Evolutionary conservation across 2,113 vertebrate species (phyloP).

Genomic region (Erythrocercus mccallii): DNA sequence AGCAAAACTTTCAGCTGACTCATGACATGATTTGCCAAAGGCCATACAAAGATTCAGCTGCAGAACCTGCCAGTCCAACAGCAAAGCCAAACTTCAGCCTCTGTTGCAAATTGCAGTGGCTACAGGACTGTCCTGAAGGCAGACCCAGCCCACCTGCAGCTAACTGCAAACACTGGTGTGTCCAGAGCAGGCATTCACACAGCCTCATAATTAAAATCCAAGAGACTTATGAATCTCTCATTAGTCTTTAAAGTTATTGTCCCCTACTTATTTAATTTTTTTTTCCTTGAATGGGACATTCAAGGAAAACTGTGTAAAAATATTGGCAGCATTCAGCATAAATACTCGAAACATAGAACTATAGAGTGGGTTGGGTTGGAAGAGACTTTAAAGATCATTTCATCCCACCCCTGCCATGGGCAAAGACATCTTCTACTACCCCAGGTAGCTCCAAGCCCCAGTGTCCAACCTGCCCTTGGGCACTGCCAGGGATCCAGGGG

Average conservation of each 20-base stretch:
- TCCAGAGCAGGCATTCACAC: not conserved
- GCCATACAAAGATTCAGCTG: not conserved
- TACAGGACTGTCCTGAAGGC: not conserved
- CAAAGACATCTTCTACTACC: not conserved
- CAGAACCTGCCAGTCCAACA: not conserved
- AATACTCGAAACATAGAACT: not conserved
- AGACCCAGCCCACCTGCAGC: not conserved
- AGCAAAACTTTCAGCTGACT: not conserved
- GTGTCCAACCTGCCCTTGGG: not conserved
- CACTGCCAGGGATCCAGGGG: not conserved
- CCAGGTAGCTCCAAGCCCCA: not conserved
- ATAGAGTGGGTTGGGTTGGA: not conserved
- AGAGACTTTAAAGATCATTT: not conserved
- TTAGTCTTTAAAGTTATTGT: not conserved
- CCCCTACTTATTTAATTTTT: not conserved
- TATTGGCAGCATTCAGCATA: not conserved
- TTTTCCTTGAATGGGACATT: not conserved
- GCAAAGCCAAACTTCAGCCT: not conserved
- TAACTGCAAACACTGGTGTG: not conserved
- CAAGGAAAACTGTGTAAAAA: not conserved
- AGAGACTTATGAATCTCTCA: not conserved
- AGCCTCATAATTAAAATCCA: not conserved
- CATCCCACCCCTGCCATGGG: rapidly evolving
- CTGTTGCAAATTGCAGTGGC: not conserved
- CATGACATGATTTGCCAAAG: not conserved